Conservation (phyloP, 2,888 invertebrate species). For the Agrochola macilenta region DNA sequence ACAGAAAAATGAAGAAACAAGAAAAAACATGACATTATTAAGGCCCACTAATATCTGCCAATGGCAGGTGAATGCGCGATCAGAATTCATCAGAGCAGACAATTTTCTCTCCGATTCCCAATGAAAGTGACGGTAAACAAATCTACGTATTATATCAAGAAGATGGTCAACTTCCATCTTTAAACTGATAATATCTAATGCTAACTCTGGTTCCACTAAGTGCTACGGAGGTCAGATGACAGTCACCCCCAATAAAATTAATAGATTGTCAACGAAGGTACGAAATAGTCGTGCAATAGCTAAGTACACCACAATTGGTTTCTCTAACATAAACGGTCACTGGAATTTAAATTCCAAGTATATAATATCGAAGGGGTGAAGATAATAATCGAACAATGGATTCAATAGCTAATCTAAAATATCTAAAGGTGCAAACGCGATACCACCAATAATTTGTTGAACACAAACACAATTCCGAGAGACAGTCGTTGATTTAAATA, state of each 20-base stretch:
- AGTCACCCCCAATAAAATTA: slow-evolving; percentile 42
- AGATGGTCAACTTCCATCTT: slow-evolving; percentile 23
- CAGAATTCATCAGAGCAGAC: not conserved
- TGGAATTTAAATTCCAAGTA: slow-evolving; percentile 32
- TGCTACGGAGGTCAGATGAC: slow-evolving; percentile 15
- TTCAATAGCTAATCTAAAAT: slow-evolving; percentile 60
- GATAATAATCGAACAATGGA: slow-evolving; percentile 61
- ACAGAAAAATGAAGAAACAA: not conserved
- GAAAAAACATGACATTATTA: not conserved
- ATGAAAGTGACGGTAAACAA: slow-evolving; percentile 6
- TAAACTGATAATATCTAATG: slow-evolving; percentile 25
- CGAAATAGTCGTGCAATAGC: slow-evolving; percentile 30
- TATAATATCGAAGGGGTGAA: slow-evolving; percentile 28
- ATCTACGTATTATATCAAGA: slow-evolving; percentile 19
- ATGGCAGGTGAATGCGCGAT: not conserved
- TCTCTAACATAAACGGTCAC: slow-evolving; percentile 23
- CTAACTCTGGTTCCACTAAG: slow-evolving; percentile 35
- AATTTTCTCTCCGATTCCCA: not conserved
- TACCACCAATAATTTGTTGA: slow-evolving; percentile 68
- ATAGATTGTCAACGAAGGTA: slow-evolving; percentile 29
- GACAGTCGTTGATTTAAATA: slow-evolving; percentile 71
- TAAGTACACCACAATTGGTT: slow-evolving; percentile 37
- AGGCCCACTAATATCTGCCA: not conserved
- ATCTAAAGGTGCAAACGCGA: slow-evolving; percentile 60
- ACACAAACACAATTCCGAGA: slow-evolving; percentile 66